Base-by-base conservation (phyloP, 2,113 vertebrate species). In the Corythornis madagascariensis region DNA sequence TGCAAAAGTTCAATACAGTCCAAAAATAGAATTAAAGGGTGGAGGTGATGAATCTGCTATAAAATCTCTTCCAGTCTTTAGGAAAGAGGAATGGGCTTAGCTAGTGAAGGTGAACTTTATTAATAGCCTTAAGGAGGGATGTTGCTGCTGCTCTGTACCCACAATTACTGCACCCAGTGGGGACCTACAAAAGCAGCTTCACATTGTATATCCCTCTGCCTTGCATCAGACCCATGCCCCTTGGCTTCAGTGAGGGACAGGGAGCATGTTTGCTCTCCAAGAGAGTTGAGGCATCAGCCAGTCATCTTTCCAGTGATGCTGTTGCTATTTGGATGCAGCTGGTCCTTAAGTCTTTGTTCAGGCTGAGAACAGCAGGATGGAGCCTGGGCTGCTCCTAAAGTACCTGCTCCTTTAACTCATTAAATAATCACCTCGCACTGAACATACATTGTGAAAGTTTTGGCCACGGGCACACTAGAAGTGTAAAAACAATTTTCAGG, bases 21-120 rank as follows among this genome's bases (percentile, higher is more conserved):
- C 93, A 88, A 86, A 95, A 94, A 96, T 88, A 95, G 95, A 95
- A 94, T 88, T 89, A 71, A 92, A 90, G 95, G 86, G 79, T 92
- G 59, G 17, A 53, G 90, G 91, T 92, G 91, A 84, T 92, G 95
- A 84, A 92, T 95, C 89, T 92, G 86, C 69, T 70, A 70, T 86
- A 86, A 91, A 74, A 84, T 69, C 75, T 92, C 70, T 94, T 90
- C 70, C 87, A 83, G 87, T 83, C 95, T 82, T 43, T 7, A 31
- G 83, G 88, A 96, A 70, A 93, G 83, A 76, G 72, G 82, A 91
- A 92, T 70, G 83, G 72, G 53, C 74, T 93, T 85, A 65, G 73
- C 56, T 47, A 81, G 71, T 53, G 73, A 95, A 96, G 95, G 82
- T 89, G 71, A 50, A 96, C 96, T 93, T 95, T 96, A 93, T 91